Evolutionary conservation across 2,797 vertebrate species (phyloP), one percentile per base, ranked within the genome.

Genomic region (Vireo griseus): DNA sequence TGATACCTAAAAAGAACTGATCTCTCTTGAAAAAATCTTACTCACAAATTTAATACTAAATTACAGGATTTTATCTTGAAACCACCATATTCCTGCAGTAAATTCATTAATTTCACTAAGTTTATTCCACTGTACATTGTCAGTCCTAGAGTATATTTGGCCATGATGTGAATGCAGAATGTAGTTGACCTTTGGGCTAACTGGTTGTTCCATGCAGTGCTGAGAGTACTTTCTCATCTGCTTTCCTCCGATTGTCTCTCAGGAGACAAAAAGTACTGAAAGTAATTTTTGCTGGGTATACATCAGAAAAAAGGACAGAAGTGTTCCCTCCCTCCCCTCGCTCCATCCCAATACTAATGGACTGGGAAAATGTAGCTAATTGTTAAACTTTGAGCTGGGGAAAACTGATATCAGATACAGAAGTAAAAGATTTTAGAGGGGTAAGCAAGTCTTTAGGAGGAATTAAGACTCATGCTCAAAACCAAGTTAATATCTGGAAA

Each of bases 241-340:
- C 71, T 76, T 95, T 93, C 92, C 57, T 95, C 52, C 13, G 5
- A 92, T 82, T 67, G 28, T 90, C 82, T 95, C 71, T 87, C 69
- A 50, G 33, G 73, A 65, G 83, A 87, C 92, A 89, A 39, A 92
- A 82, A 62, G 52, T 81, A 83, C 75, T 55, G 39, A 9, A 65
- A 86, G 55, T 90, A 10, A 50, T 63, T 92, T 81, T 83, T 80
- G 33, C 52, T 88, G 29, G 47, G 45, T 58, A 68, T 11, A 2
- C n/a, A 80, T 47, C 42, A 84, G 87, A 76, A 91, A 79, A 69
- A 92, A 75, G 12, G 88, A 47, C 48, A 76, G 77, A 92, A 94
- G 74, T 63, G 8, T 5, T 6, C 4, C 3, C 11, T 29, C 11
- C 5, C 18, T 9, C 12, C 5, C 4, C 7, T 14, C 5, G 16